Conservation (phyloP, 1,140 invertebrate species). For the Drosophila arawakana region DNA sequence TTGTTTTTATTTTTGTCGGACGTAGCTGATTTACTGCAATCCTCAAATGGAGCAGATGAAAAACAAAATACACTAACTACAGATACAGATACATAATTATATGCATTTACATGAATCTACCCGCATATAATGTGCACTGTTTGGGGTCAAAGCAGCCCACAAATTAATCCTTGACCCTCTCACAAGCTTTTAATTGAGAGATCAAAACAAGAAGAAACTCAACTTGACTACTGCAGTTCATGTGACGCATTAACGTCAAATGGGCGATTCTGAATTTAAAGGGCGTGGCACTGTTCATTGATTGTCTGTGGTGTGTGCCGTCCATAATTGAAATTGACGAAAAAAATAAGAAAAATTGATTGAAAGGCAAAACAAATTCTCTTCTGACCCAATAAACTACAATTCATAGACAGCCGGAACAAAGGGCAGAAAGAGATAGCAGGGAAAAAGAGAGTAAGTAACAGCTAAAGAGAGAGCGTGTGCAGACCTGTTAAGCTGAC, state of each 20-base stretch:
- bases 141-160: conserved; percentile 39
- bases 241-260: conserved; percentile 62
- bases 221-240: background rate
- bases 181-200: conserved; percentile 66
- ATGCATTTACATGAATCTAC: background rate
- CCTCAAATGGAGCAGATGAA: conserved; percentile 32
- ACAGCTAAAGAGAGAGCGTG: background rate
- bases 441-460: background rate
- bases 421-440: no score
- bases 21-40: conserved; percentile 24
- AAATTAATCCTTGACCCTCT: conserved; percentile 78
- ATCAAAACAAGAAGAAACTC: background rate
- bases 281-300: conserved; percentile 45
- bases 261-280: background rate
- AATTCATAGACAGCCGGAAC: background rate
- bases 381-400: conserved; percentile 16
- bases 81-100: background rate
- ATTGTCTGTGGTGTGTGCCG: conserved; percentile 48
- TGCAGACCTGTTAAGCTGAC: background rate
- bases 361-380: conserved; percentile 55
- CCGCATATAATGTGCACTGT: conserved; percentile 23
- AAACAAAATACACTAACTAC: background rate
- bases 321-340: conserved; percentile 66
- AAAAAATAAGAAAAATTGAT: conserved; percentile 47
- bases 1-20: conserved; percentile 22